These are phyloP conservation scores for Tachysurus fulvidraco DNA, from an alignment of 2,113 vertebrate species.

Conservation along the genomic window DNA sequence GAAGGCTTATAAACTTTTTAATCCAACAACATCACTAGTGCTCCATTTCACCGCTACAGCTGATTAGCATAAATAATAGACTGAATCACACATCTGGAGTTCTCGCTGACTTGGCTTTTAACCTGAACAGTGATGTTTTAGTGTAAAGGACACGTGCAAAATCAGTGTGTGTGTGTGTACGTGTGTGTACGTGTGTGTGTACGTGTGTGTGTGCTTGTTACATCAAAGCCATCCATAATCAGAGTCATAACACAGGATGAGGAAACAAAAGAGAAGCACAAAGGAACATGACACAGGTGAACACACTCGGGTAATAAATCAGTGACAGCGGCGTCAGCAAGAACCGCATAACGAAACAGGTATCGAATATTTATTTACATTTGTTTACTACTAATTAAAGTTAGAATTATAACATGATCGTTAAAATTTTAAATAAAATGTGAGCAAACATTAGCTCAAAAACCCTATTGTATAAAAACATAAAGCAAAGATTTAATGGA, in stretches of 20 bases:
- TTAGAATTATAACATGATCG: no score
- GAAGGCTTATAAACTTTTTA: not conserved
- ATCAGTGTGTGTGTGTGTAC: not conserved
- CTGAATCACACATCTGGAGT: not conserved
- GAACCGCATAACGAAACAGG: not conserved
- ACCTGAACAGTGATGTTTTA: not conserved
- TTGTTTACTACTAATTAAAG: not conserved
- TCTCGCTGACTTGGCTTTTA: not conserved
- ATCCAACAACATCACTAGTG: no score
- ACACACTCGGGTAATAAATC: not conserved
- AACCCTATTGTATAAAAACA: not conserved
- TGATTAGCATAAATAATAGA: conserved; percentile 1
- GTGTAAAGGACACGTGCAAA: not conserved
- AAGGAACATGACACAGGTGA: not conserved
- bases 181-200: not conserved
- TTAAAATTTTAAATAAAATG: no score
- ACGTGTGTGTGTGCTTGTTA: not conserved
- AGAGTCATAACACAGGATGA: no score
- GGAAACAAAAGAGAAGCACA: not conserved
- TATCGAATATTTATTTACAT: not conserved
- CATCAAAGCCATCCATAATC: not conserved
- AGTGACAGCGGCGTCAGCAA: not conserved
- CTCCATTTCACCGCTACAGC: not conserved
- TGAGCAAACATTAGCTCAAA: not conserved
- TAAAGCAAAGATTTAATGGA: not conserved